These are phyloP conservation scores for Micromussa lordhowensis DNA, from an alignment of 92 coral and sea anemone genomes.

Conservation along the genomic window DNA sequence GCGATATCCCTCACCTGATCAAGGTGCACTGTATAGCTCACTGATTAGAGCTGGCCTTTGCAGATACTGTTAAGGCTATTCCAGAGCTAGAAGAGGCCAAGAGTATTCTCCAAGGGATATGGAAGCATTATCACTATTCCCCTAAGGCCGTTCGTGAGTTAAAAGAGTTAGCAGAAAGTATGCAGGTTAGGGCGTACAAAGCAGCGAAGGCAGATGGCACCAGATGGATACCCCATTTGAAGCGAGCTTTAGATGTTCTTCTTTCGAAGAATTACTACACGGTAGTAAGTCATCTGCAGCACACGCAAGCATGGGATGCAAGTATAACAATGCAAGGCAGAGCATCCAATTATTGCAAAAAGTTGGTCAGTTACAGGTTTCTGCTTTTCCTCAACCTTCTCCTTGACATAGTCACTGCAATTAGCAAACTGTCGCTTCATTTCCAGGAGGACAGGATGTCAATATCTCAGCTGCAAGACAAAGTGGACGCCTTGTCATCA, in stretches of 20 bases:
- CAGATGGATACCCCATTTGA: conserved; percentile 62
- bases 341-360: too few species aligned
- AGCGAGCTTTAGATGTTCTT: conserved; percentile 46
- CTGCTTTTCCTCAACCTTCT: conserved; percentile 43
- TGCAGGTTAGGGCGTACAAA: too few species aligned
- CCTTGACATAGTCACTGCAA: conserved; percentile 30
- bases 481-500: conserved; percentile 34
- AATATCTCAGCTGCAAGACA: conserved; percentile 42
- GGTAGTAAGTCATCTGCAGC: conserved; percentile 47
- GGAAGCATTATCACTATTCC: too few species aligned
- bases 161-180: too few species aligned
- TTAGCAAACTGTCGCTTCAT: conserved; percentile 30
- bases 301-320: conserved; percentile 46
- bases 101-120: too few species aligned
- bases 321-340: conserved; percentile 57
- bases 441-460: conserved; percentile 51
- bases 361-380: conserved; percentile 30
- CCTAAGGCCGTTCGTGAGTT: too few species aligned
- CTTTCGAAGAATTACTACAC: conserved; percentile 50
- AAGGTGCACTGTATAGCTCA: too few species aligned
- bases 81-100: too few species aligned
- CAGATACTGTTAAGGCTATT: too few species aligned
- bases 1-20: conserved; percentile 42
- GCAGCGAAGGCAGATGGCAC: conserved; percentile 55
- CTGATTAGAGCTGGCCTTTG: too few species aligned